phyloP scores from a whole-genome alignment of 2,888 invertebrate species.

The Odontomyia ornata region DNA sequence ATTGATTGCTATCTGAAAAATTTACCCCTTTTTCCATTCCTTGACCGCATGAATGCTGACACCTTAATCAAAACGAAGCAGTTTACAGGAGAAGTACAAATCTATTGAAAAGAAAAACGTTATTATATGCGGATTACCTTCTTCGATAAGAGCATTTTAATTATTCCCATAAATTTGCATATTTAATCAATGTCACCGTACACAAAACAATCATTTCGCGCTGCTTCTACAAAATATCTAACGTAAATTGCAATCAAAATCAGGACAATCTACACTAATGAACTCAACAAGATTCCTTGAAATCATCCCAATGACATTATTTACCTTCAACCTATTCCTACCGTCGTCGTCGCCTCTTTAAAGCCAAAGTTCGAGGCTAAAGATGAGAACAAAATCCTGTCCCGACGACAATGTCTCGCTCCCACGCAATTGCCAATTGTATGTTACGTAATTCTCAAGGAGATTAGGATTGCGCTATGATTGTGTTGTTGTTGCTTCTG shows the following conservation, averaged over 20 bases:
- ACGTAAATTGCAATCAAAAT: neutral
- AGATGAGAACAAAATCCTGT: constrained; percentile 6
- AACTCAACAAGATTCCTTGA: constrained; percentile 29
- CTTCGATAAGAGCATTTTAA: neutral
- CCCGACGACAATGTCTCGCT: neutral
- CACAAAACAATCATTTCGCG: neutral
- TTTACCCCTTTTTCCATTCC: too few species aligned
- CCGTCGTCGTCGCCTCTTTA: neutral
- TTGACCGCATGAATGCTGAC: too few species aligned
- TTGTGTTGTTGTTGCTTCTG: neutral
- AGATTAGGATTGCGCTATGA: constrained; percentile 15
- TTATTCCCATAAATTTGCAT: constrained; percentile 17
- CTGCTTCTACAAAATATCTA: neutral
- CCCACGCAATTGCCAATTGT: constrained; percentile 33
- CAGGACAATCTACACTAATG: constrained; percentile 28
- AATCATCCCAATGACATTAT: constrained; percentile 8
- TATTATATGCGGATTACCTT: neutral
- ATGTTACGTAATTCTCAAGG: constrained; percentile 11
- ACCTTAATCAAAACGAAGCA: too few species aligned
- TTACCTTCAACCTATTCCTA: constrained; percentile 5
- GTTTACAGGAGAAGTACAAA: neutral
- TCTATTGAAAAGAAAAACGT: too few species aligned
- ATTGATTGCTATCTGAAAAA: too few species aligned
- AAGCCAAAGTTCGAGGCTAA: constrained; percentile 38
- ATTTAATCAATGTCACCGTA: neutral